phyloP scores from a whole-genome alignment of 2,113 vertebrate genomes.

The Odobenus rosmarus region DNA sequence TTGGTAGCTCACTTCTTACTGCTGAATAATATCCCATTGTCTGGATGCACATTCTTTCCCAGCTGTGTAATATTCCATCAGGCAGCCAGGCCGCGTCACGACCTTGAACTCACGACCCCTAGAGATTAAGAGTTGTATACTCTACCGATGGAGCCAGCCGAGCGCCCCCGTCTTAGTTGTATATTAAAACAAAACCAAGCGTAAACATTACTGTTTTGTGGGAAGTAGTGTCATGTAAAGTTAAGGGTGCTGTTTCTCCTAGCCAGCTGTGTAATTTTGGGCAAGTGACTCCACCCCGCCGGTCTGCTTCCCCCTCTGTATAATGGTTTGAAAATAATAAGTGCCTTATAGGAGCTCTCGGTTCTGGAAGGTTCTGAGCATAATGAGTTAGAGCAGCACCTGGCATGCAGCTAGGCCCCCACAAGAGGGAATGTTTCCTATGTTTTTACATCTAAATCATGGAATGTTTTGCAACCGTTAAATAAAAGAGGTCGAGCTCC shows the following conservation, averaged over 20 bases:
- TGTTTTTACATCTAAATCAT: not conserved
- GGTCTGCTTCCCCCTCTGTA: not conserved
- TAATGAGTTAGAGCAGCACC: not conserved
- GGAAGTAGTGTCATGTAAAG: not conserved
- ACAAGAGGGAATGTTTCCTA: not conserved
- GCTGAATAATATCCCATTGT: not conserved
- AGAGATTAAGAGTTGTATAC: not conserved
- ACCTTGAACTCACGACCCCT: not conserved
- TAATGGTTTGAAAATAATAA: not conserved
- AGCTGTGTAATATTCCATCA: not conserved
- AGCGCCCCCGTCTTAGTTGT: not conserved
- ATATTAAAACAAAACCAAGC: not conserved
- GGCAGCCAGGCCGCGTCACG: not conserved
- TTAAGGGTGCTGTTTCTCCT: too few relatives aligned
- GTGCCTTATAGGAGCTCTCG: not conserved
- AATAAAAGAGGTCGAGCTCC: not conserved
- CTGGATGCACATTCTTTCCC: not conserved
- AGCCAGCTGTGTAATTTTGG: not conserved
- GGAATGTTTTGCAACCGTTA: not conserved
- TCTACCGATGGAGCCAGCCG: not conserved
- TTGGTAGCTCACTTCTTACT: not conserved
- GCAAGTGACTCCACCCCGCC: not conserved
- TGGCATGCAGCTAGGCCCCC: not conserved
- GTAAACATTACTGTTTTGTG: not conserved
- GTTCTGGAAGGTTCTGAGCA: not conserved